These are phyloP conservation scores for Rapana venosa DNA, from an alignment of 2,888 invertebrate genomes.

Conservation along the genomic window DNA sequence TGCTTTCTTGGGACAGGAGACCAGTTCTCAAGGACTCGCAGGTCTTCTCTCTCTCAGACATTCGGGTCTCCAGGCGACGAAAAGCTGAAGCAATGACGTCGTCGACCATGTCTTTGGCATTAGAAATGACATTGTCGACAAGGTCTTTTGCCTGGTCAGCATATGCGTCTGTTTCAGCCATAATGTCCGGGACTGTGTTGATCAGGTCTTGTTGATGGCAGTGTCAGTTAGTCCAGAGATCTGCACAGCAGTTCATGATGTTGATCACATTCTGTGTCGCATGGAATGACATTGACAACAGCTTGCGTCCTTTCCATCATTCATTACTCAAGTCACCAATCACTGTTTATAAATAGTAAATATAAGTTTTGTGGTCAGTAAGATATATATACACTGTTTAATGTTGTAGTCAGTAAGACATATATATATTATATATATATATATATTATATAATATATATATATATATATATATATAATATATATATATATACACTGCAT, in stretches of 20 bases:
- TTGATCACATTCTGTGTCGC: no score
- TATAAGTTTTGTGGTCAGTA: no score
- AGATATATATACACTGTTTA: no score
- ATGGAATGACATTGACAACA: no score
- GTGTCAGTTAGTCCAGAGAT: not conserved
- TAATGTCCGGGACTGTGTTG: not conserved
- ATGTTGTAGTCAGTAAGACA: no score
- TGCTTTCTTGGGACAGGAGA: conserved; percentile 61
- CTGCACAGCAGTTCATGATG: not conserved
- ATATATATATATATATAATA: no score
- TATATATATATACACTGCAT: no score
- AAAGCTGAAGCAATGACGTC: conserved; percentile 72
- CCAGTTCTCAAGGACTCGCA: conserved; percentile 67
- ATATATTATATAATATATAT: no score
- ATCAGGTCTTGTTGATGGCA: not conserved
- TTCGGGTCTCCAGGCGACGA: conserved; percentile 68
- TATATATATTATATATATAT: no score
- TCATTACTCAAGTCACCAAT: no score
- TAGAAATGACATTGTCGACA: conserved; percentile 28
- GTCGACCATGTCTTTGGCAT: conserved; percentile 69
- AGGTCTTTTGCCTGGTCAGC: conserved; percentile 60
- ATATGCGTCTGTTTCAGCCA: conserved; percentile 56
- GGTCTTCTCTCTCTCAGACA: conserved; percentile 69
- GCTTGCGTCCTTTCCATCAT: no score
- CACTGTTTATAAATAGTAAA: no score